phyloP scores from a whole-genome alignment of 2,113 vertebrate genomes.

The Clarias magur region DNA sequence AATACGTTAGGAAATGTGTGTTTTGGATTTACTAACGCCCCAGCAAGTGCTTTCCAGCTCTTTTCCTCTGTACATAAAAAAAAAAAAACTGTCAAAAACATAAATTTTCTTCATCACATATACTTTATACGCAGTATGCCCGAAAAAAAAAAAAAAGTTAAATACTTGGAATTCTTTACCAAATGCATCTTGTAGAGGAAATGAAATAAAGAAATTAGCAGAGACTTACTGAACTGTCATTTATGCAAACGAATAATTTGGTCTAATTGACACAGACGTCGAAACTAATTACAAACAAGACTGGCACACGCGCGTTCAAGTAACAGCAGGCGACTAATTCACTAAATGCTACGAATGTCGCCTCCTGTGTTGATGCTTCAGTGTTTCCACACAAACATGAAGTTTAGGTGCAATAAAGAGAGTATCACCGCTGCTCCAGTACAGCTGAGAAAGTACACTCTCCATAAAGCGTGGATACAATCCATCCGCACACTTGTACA shows the following conservation, averaged over 20 bases:
- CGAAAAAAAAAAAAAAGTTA: background rate
- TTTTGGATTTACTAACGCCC: background rate
- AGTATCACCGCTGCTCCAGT: background rate
- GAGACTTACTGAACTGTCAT: background rate
- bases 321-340: constrained; percentile 1
- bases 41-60: background rate
- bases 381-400: background rate
- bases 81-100: background rate
- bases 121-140: background rate
- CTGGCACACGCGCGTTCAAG: background rate
- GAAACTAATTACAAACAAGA: background rate
- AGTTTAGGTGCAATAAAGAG: background rate
- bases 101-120: background rate
- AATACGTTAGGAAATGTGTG: background rate
- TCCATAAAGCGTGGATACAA: background rate
- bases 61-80: background rate
- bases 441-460: background rate
- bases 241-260: background rate
- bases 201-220: background rate
- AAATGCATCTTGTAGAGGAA: background rate
- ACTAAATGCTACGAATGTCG: background rate
- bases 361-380: background rate
- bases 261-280: background rate
- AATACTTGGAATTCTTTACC: background rate
- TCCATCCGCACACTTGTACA: background rate